These are phyloP conservation scores for Patagioenas fasciata DNA, from an alignment of 2,113 vertebrate genomes.

Conservation along the genomic window DNA sequence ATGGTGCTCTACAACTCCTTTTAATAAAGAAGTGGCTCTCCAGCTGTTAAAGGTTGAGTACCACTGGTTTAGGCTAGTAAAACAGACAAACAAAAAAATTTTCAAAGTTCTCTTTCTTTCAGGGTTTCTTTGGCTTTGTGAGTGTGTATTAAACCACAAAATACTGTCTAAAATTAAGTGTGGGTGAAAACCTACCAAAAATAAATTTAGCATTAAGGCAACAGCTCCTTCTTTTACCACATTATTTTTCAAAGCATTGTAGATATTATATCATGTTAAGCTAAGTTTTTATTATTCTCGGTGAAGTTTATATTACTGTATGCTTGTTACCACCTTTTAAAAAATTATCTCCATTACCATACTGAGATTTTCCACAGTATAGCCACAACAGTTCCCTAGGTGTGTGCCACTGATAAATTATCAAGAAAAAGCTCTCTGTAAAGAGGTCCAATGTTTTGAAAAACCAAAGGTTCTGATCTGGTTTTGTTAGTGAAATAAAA, in stretches of 20 bases:
- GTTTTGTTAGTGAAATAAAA: slow-evolving; percentile 1
- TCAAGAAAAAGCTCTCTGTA: not conserved
- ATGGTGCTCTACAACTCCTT: slow-evolving; percentile 68
- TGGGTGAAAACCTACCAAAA: slow-evolving; percentile 17
- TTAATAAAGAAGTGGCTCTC: slow-evolving; percentile 75
- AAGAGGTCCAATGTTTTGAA: not conserved
- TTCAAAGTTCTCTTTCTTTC: slow-evolving; percentile 18
- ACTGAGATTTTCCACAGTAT: not conserved
- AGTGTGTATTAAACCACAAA: slow-evolving; percentile 54
- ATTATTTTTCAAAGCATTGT: slow-evolving; percentile 40
- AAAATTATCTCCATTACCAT: not conserved
- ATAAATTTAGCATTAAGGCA: slow-evolving; percentile 44
- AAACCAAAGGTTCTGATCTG: not conserved
- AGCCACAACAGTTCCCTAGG: not conserved
- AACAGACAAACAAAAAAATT: not conserved
- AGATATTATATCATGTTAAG: slow-evolving; percentile 15
- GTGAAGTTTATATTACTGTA: slow-evolving; percentile 9
- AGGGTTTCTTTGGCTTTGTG: slow-evolving; percentile 37
- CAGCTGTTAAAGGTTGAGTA: slow-evolving; percentile 79
- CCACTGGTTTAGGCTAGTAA: slow-evolving; percentile 75
- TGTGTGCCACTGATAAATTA: slow-evolving; percentile 5
- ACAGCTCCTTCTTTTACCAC: slow-evolving; percentile 51
- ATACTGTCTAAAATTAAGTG: slow-evolving; percentile 61
- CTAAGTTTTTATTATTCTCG: slow-evolving; percentile 19
- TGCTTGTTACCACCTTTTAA: slow-evolving; percentile 49